A percentile compares a stretch with the other conserved stretches of the same genome.
These are phyloP conservation scores for Harlomillsia oculata DNA, from an alignment of 1,140 invertebrate genomes.

Conservation along the genomic window DNA sequence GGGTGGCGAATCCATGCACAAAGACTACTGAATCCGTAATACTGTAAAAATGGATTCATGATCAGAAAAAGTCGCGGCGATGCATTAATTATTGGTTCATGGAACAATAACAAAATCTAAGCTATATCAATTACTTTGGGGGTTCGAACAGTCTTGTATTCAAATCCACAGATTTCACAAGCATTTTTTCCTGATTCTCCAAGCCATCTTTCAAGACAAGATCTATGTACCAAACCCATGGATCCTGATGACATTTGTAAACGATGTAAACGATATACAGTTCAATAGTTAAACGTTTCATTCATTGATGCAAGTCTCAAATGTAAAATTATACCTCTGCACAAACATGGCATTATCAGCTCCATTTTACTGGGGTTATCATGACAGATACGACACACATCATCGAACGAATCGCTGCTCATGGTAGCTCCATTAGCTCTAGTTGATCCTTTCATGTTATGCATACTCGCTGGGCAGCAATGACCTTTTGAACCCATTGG, in stretches of 20 bases:
- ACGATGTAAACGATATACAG: too few relatives aligned
- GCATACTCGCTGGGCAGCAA: neutral
- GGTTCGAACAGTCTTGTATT: constrained; percentile 45
- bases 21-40: constrained; percentile 15
- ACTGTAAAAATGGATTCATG: constrained; percentile 8
- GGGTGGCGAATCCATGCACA: constrained; percentile 25
- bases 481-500: too few relatives aligned
- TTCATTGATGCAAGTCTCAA: too few relatives aligned
- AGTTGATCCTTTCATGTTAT: neutral
- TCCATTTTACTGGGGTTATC: constrained; percentile 30
- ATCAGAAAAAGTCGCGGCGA: too few relatives aligned
- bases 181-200: constrained; percentile 50
- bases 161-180: constrained; percentile 51
- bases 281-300: too few relatives aligned
- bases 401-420: constrained; percentile 11
- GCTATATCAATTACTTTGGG: constrained; percentile 15
- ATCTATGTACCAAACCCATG: constrained; percentile 54
- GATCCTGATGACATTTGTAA: constrained; percentile 43
- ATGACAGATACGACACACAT: constrained; percentile 33
- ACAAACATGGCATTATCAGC: constrained; percentile 30
- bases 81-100: too few relatives aligned
- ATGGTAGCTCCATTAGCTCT: neutral
- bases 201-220: constrained; percentile 59
- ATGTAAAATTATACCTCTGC: constrained; percentile 25
- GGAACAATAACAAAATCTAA: too few relatives aligned